These are phyloP conservation scores for Melanostigma gelatinosum DNA, from an alignment of 2,113 vertebrate genomes.

Conservation along the genomic window DNA sequence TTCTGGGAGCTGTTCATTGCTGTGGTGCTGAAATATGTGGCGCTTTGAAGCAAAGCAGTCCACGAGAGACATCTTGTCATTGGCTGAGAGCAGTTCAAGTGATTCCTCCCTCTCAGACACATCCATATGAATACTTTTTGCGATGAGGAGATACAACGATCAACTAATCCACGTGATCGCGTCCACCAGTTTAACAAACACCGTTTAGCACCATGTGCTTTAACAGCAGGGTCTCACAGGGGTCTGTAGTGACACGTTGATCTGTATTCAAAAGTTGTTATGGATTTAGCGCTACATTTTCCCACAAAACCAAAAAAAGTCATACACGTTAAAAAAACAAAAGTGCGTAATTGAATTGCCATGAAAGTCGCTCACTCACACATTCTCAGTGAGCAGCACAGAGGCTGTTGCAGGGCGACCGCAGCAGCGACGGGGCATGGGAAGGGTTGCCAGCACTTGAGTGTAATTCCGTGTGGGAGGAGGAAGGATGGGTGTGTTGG, in stretches of 20 bases:
- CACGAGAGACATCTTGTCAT: background rate
- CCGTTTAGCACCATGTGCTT: background rate
- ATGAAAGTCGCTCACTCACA: background rate
- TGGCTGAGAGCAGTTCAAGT: background rate
- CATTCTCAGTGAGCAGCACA: background rate
- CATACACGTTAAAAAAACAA: background rate
- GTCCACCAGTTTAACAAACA: background rate
- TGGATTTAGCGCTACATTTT: background rate
- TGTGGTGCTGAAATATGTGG: slow-evolving; percentile 63
- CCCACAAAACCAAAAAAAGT: background rate
- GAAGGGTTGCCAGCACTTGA: slow-evolving; percentile 62
- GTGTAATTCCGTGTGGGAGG: slow-evolving; percentile 72
- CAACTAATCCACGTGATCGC: background rate
- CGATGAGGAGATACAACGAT: background rate
- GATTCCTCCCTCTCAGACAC: background rate
- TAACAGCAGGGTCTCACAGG: background rate
- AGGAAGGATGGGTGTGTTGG: slow-evolving; percentile 74
- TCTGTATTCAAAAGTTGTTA: background rate
- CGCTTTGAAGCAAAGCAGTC: background rate
- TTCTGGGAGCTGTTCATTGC: slow-evolving; percentile 68
- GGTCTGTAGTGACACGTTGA: background rate
- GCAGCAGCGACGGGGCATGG: slow-evolving; percentile 39
- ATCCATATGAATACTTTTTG: background rate
- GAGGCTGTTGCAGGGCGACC: slow-evolving; percentile 39
- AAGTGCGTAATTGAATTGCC: slow-evolving; percentile 13